A percentile compares a stretch with the other conserved stretches of the same genome.
Evolutionary conservation across 2,113 vertebrate species (phyloP).

Genomic region (Rattus norvegicus): DNA sequence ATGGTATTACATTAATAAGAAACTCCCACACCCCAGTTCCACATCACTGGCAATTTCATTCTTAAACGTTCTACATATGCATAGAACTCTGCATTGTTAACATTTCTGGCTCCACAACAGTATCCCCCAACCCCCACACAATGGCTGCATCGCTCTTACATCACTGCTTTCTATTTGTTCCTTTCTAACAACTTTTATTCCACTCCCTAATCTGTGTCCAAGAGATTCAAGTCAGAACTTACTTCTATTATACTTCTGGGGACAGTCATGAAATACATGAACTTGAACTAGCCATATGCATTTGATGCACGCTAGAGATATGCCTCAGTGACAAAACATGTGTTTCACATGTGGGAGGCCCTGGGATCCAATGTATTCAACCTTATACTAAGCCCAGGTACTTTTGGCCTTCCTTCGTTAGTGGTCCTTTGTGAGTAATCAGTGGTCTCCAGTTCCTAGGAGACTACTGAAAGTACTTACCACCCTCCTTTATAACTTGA

Average conservation of each 20-base stretch:
- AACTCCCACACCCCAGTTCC: neutral
- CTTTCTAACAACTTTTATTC: neutral
- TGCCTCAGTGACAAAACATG: neutral
- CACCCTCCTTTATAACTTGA: neutral
- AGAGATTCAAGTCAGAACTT: neutral
- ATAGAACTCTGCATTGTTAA: neutral
- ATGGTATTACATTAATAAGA: neutral
- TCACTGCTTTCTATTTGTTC: neutral
- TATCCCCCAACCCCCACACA: neutral
- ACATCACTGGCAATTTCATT: neutral
- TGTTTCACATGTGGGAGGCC: neutral
- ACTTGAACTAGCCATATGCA: neutral
- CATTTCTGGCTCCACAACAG: neutral
- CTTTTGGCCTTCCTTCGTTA: neutral
- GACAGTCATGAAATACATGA: fast-evolving
- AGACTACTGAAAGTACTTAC: neutral
- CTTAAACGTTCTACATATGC: neutral
- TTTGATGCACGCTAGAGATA: too few relatives aligned
- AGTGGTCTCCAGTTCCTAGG: neutral
- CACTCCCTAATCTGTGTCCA: fast-evolving
- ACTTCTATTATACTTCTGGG: neutral
- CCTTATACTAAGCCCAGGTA: neutral
- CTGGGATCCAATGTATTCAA: neutral
- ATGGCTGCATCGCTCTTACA: neutral
- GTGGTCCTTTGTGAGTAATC: neutral